These are phyloP conservation scores for Drosophila longiperda DNA, from an alignment of 2,888 invertebrate genomes.

Conservation along the genomic window DNA sequence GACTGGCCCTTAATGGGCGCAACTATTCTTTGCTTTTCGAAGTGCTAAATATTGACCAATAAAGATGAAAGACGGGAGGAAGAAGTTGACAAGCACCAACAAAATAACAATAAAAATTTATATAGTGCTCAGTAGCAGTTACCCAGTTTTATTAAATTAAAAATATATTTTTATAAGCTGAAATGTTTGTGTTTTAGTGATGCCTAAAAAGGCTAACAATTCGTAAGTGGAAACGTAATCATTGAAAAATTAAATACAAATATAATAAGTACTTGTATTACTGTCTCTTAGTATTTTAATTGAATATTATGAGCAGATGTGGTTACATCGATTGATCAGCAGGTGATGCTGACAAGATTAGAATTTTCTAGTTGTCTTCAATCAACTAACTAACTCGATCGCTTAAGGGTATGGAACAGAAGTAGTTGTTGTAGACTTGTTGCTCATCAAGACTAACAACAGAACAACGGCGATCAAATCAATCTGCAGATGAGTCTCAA, in stretches of 20 bases:
- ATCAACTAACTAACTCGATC: background rate
- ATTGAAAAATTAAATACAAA: background rate
- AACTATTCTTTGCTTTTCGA: background rate
- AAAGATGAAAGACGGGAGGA: background rate
- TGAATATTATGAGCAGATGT: background rate
- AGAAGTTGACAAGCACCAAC: background rate
- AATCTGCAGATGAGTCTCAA: slow-evolving; percentile 56
- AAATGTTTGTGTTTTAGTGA: background rate
- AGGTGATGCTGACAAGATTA: background rate
- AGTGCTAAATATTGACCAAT: background rate
- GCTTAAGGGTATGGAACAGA: background rate
- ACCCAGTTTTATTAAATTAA: background rate
- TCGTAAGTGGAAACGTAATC: background rate
- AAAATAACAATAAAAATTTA: background rate
- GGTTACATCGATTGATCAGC: background rate
- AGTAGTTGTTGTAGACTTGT: slow-evolving; percentile 17
- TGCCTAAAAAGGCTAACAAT: too few relatives aligned
- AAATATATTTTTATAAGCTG: background rate
- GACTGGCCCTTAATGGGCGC: slow-evolving; percentile 57
- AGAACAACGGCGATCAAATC: slow-evolving; percentile 58
- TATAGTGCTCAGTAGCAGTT: background rate
- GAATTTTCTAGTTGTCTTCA: background rate
- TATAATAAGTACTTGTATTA: background rate
- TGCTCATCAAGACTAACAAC: slow-evolving; percentile 39
- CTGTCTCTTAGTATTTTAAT: background rate